Evolutionary conservation across 1,140 invertebrate species (phyloP), one percentile per base, ranked within the genome.

Genomic region (Cydia strobilella): DNA sequence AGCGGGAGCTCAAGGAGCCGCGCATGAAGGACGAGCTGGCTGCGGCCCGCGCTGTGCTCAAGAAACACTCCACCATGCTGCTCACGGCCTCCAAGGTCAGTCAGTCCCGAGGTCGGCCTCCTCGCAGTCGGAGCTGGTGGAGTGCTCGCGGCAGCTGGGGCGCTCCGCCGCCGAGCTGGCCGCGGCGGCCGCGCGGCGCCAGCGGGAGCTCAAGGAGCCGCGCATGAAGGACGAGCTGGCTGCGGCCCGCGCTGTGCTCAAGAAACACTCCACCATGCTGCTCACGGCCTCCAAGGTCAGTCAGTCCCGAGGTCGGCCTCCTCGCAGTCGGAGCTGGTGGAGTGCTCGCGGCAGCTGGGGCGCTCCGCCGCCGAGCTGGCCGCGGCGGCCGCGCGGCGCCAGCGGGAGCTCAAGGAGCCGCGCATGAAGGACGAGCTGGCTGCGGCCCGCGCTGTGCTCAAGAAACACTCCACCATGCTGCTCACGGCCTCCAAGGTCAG

Each of bases 31-130:
- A 99, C 93, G 98, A 99, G 92, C 94, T 99, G 74, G 98, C 98
- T n/a, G 98, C 99, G 4, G 99, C 98, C 13, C 93, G 98, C n/a
- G 98, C 98, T 35, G 96, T 99, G 75, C 94, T 99, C 5, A 99
- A 99, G 93, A 99, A 99, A 88, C 99, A 99, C 92, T 99, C 98
- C 18, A 99, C 99, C 81, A 99, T 99, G 98, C 93, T 99, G 72
- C 94, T 99, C 2, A 99, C 98, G 3, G 98, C 98, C 63, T 99
- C 98, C 0, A 99, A 99, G 94, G 92, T 92, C 63, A 77, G 10
- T 20, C 25, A 27, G n/a, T n/a, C n/a, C n/a, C n/a, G n/a, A n/a
- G n/a, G n/a, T n/a, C n/a, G n/a, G n/a, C n/a, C n/a, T n/a, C n/a
- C n/a, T 99, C 97, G 65, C 98, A 99, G 84, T 96, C 97, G 18